Evolutionary conservation across 2,113 vertebrate species (phyloP).

Genomic region (Gobiocypris rarus): DNA sequence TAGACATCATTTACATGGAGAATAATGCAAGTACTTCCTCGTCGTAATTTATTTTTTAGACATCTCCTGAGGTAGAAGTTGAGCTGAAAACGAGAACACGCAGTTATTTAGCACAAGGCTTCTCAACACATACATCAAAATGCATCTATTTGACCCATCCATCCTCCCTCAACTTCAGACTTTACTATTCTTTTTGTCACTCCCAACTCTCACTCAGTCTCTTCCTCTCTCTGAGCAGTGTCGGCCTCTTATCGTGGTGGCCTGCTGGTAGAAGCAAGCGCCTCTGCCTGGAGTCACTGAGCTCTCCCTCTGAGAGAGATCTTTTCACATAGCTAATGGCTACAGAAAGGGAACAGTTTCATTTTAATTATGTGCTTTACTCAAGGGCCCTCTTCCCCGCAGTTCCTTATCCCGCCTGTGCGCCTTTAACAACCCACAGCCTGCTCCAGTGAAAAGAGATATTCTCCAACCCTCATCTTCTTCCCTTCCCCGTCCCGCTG

Average conservation of each 20-base stretch:
- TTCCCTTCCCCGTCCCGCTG: neutral
- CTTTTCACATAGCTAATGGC: constrained; percentile 75
- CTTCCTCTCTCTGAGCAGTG: constrained; percentile 26
- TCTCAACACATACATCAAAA: neutral
- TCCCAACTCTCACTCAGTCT: neutral
- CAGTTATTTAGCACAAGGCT: neutral
- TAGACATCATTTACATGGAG: neutral
- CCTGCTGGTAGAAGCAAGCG: constrained; percentile 54
- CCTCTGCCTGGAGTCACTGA: constrained; percentile 61
- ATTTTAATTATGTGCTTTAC: constrained; percentile 77
- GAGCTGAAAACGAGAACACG: neutral
- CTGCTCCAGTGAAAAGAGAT: constrained; percentile 56
- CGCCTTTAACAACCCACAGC: constrained; percentile 66
- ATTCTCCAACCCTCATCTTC: constrained; percentile 35
- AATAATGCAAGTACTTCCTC: neutral
- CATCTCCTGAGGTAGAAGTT: neutral
- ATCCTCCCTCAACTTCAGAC: neutral
- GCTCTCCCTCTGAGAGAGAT: constrained; percentile 73
- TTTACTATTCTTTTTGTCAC: neutral
- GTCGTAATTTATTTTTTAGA: neutral
- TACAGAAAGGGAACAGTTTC: constrained; percentile 74
- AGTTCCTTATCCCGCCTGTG: constrained; percentile 58
- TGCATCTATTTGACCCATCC: neutral
- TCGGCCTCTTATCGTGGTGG: constrained; percentile 66
- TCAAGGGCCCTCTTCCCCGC: constrained; percentile 67